Evolutionary conservation across 2,888 invertebrate species (phyloP).

Genomic region (Oligia latruncula): DNA sequence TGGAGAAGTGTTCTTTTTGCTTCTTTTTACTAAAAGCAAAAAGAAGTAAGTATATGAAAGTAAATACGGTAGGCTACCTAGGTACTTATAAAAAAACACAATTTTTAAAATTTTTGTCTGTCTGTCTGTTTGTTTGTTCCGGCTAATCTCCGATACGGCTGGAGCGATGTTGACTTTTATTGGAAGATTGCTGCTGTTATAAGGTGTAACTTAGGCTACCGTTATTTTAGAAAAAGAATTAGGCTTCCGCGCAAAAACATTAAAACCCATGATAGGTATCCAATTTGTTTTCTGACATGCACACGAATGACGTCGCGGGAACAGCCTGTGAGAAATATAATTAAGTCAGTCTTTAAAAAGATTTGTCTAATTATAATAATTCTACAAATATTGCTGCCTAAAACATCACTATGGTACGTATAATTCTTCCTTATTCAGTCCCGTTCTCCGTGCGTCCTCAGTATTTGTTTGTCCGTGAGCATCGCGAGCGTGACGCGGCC

Average conservation of each 20-base stretch:
- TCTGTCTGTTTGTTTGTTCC: no score
- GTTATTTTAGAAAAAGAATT: background rate
- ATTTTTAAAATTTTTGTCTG: no score
- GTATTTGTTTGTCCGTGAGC: slow-evolving; percentile 34
- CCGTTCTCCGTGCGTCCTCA: background rate
- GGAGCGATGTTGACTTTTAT: background rate
- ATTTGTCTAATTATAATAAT: background rate
- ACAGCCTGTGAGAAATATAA: background rate
- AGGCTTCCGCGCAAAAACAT: background rate
- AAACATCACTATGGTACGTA: background rate
- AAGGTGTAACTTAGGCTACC: no score
- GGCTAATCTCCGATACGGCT: background rate
- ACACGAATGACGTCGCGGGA: background rate
- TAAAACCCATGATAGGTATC: background rate
- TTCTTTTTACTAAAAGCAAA: no score
- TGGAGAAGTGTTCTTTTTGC: no score
- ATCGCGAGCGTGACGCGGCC: slow-evolving; percentile 49
- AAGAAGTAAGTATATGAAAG: no score
- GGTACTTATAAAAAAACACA: no score
- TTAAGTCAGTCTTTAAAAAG: background rate
- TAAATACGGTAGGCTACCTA: no score
- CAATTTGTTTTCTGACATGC: background rate
- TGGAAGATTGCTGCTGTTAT: background rate
- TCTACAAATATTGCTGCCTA: background rate
- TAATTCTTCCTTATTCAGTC: background rate